A percentile compares a stretch with the other conserved stretches of the same genome.
These are phyloP conservation scores for Philotrypesis tridentata DNA, from an alignment of 1,140 invertebrate species.

Conservation along the genomic window DNA sequence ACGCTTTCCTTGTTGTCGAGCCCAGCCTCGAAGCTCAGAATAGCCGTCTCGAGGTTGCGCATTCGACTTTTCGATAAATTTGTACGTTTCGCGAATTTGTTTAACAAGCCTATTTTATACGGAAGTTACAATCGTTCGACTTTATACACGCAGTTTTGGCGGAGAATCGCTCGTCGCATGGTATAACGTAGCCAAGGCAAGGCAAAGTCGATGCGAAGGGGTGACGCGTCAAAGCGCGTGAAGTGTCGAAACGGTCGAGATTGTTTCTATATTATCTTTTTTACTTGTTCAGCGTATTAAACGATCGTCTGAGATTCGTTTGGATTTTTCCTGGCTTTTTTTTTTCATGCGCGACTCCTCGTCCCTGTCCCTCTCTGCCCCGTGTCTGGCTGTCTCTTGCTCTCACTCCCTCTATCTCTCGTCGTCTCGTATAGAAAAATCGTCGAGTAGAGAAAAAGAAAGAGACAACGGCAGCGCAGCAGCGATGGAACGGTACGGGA, in stretches of 20 bases:
- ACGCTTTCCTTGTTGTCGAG: background rate
- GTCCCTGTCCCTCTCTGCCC: background rate
- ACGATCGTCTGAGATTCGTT: background rate
- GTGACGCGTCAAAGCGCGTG: slow-evolving; percentile 23
- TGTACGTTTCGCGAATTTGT: slow-evolving; percentile 20
- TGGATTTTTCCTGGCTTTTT: background rate
- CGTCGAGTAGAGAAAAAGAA: slow-evolving; percentile 38
- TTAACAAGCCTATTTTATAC: background rate
- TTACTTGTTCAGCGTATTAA: background rate
- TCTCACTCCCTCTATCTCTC: background rate
- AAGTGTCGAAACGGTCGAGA: slow-evolving; percentile 58
- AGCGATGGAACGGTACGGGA: background rate
- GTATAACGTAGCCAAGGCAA: too few species aligned
- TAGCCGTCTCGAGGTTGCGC: slow-evolving; percentile 20
- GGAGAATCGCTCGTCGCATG: background rate
- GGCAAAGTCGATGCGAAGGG: slow-evolving; percentile 48
- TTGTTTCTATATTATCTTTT: background rate
- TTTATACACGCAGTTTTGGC: slow-evolving; percentile 25
- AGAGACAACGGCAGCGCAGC: background rate
- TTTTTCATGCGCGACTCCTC: background rate
- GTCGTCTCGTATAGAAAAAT: slow-evolving; percentile 5
- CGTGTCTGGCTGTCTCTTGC: background rate
- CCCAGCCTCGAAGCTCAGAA: background rate
- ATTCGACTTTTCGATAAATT: slow-evolving; percentile 7
- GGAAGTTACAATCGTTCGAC: slow-evolving; percentile 14